These are phyloP conservation scores for Apus apus DNA, from an alignment of 2,113 vertebrate species.

Conservation along the genomic window DNA sequence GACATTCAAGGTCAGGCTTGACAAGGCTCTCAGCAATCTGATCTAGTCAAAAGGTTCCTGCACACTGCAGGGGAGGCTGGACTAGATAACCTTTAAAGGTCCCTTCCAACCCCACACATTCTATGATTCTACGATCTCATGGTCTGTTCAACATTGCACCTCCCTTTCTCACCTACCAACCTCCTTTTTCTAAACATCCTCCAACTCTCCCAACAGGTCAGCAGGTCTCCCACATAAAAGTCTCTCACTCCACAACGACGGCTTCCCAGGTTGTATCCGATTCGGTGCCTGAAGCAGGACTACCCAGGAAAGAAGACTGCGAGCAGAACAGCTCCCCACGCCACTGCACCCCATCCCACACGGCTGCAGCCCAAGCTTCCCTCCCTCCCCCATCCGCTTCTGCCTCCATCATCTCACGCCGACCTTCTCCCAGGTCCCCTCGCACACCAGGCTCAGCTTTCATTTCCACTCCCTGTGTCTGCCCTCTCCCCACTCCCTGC, in stretches of 20 bases:
- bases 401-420: too few species aligned
- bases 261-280: background rate
- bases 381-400: too few species aligned
- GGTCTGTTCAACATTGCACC: background rate
- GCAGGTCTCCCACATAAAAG: background rate
- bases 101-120: too few species aligned
- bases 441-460: too few species aligned
- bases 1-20: too few species aligned
- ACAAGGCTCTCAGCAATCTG: too few species aligned
- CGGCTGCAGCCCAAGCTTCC: background rate
- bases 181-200: background rate
- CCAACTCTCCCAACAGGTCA: background rate
- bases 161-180: background rate
- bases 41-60: too few species aligned
- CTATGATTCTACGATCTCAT: background rate
- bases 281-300: background rate
- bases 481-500: background rate
- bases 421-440: background rate
- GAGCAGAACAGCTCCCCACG: background rate
- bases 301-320: background rate
- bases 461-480: too few species aligned
- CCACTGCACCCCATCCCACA: accelerated
- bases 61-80: too few species aligned
- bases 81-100: too few species aligned
- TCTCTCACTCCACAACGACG: background rate